Percentiles rank a stretch among this genome's conserved stretches.
phyloP scores from a whole-genome alignment of 1,140 invertebrate species.

The Drosophila kurseongensis region DNA sequence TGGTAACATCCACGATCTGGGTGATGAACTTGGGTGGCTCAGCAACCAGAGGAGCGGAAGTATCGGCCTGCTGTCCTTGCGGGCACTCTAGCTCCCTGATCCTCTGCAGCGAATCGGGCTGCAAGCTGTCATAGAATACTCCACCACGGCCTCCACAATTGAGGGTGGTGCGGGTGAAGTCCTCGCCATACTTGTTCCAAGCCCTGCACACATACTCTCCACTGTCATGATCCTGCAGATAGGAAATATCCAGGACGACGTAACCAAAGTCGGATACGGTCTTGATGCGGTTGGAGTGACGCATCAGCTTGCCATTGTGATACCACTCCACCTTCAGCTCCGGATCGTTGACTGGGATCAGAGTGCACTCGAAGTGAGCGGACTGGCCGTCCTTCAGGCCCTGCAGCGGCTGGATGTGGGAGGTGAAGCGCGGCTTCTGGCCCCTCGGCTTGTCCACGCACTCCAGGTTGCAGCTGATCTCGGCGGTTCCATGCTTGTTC shows the following conservation, averaged over 20 bases:
- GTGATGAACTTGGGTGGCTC: constrained; percentile 96
- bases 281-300: constrained; percentile 96
- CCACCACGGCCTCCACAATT: constrained; percentile 93
- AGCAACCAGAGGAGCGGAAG: constrained; percentile 88
- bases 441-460: constrained; percentile 94
- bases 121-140: constrained; percentile 96
- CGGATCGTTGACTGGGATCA: constrained; percentile 96
- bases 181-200: constrained; percentile 95
- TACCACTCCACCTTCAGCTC: constrained; percentile 98
- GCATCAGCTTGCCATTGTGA: constrained; percentile 94
- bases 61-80: constrained; percentile 86
- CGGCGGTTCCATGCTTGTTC: constrained; percentile 94
- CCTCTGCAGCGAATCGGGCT: constrained; percentile 96
- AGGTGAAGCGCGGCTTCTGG: constrained; percentile 94
- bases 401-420: constrained; percentile 93
- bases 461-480: constrained; percentile 93
- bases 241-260: constrained; percentile 97
- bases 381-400: constrained; percentile 96
- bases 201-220: constrained; percentile 96
- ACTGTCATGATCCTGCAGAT: constrained; percentile 96
- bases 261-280: constrained; percentile 98
- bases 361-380: constrained; percentile 96
- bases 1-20: constrained; percentile 92
- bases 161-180: constrained; percentile 93
- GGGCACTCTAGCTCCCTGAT: constrained; percentile 94